Evolutionary conservation across 2,888 invertebrate species (phyloP).

Genomic region (Dryocosmus kuriphilus): DNA sequence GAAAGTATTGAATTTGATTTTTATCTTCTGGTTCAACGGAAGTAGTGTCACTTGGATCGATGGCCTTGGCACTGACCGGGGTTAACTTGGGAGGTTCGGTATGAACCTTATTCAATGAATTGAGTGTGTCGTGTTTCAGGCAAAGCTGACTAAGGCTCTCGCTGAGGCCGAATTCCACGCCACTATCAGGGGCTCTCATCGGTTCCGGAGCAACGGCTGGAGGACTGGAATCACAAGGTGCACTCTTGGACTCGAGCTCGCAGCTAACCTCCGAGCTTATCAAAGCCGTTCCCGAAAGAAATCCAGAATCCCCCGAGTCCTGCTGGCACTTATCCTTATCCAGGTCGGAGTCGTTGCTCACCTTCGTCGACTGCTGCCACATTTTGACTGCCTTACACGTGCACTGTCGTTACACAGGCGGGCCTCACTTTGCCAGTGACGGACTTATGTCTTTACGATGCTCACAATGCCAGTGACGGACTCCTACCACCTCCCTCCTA

Average conservation of each 20-base stretch:
- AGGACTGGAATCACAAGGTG: not conserved
- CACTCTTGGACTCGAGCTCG: constrained; percentile 44
- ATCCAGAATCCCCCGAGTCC: constrained; percentile 70
- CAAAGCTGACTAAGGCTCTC: constrained; percentile 83
- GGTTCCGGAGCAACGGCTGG: not conserved
- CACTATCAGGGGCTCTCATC: constrained; percentile 80
- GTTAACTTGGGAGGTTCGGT: constrained; percentile 61
- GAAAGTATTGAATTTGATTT: constrained; percentile 35
- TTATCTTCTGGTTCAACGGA: constrained; percentile 1
- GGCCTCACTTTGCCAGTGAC: constrained; percentile 1
- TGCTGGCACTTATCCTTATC: constrained; percentile 43
- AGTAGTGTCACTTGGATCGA: constrained; percentile 43
- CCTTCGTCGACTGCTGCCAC: constrained; percentile 55
- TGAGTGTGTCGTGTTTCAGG: constrained; percentile 75
- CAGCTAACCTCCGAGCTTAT: constrained; percentile 54
- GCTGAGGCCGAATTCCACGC: constrained; percentile 81
- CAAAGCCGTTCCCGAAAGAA: constrained; percentile 67
- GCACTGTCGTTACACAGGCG: not conserved
- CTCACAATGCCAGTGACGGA: constrained; percentile 2
- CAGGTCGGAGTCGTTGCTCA: constrained; percentile 13
- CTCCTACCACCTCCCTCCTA: not conserved
- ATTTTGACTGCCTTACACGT: constrained; percentile 48
- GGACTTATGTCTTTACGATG: too few relatives aligned
- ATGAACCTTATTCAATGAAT: constrained; percentile 56
- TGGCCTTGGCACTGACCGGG: constrained; percentile 57